Evolutionary conservation across 53 echinoderm and acorn worm genomes (phyloP).

Genomic region (Holothuria leucospilota): DNA sequence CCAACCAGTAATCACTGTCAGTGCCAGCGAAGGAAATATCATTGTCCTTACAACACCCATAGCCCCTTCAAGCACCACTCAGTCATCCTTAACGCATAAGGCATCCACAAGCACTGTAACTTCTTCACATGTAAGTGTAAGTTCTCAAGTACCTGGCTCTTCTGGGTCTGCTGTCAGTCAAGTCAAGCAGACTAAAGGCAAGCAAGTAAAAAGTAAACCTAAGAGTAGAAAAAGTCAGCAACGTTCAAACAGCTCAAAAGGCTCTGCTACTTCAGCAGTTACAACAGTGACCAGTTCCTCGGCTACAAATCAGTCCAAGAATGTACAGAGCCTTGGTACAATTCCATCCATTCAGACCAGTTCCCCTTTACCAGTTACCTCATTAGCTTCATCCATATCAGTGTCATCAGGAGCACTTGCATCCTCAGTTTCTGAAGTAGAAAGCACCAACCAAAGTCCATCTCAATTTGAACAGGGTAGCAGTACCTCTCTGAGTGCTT

Average conservation of each 20-base stretch:
- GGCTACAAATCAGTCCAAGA: neutral
- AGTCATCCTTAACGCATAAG: too few relatives aligned
- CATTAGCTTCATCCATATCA: neutral
- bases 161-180: too few relatives aligned
- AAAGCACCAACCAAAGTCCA: neutral
- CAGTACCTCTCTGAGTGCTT: neutral
- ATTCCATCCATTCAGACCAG: constrained; percentile 46
- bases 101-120: too few relatives aligned
- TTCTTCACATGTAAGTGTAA: too few relatives aligned
- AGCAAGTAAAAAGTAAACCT: constrained; percentile 1
- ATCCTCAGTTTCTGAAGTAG: neutral
- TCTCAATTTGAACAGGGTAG: neutral
- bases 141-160: too few relatives aligned
- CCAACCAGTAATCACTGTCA: constrained; percentile 89
- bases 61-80: constrained; percentile 18
- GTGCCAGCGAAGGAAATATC: constrained; percentile 90
- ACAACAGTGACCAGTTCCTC: neutral
- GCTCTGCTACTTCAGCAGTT: neutral
- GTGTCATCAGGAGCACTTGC: neutral
- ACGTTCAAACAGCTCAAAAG: neutral
- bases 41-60: constrained; percentile 79
- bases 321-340: constrained; percentile 36
- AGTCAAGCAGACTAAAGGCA: constrained; percentile 2
- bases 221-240: constrained; percentile 22
- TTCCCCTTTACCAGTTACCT: constrained; percentile 1